phyloP scores from a whole-genome alignment of 2,113 vertebrate species.

The Rhinopomastus cyanomelas region DNA sequence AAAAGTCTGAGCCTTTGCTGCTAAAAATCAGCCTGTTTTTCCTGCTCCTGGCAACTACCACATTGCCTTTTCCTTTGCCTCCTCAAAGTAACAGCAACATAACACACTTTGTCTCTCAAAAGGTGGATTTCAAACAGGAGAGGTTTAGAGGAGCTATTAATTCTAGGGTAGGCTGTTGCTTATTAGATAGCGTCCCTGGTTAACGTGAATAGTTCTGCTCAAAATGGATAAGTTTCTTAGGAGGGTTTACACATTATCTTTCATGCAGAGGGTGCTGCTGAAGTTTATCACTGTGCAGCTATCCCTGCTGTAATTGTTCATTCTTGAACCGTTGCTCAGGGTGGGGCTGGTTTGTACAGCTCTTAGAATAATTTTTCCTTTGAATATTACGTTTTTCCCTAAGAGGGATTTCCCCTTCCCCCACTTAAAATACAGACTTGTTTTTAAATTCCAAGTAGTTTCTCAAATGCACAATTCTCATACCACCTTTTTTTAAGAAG shows the following conservation, averaged over 20 bases:
- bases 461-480: background rate
- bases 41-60: background rate
- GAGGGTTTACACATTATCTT: constrained; percentile 40
- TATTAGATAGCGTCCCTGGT: constrained; percentile 25
- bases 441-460: background rate
- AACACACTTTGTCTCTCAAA: background rate
- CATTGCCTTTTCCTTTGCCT: background rate
- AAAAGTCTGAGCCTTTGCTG: background rate
- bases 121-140: rapidly evolving
- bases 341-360: background rate
- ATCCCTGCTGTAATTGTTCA: background rate
- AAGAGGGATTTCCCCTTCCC: background rate
- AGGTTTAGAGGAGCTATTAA: background rate
- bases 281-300: constrained; percentile 4
- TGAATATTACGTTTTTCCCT: background rate
- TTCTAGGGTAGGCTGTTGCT: background rate
- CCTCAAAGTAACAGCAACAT: background rate
- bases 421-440: background rate
- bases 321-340: background rate
- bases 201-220: constrained; percentile 12
- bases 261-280: background rate
- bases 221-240: constrained; percentile 33
- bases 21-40: background rate
- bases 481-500: background rate
- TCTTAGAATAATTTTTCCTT: background rate